phyloP scores from a whole-genome alignment of 2,888 invertebrate genomes.

The Linnaemya tessellans region DNA sequence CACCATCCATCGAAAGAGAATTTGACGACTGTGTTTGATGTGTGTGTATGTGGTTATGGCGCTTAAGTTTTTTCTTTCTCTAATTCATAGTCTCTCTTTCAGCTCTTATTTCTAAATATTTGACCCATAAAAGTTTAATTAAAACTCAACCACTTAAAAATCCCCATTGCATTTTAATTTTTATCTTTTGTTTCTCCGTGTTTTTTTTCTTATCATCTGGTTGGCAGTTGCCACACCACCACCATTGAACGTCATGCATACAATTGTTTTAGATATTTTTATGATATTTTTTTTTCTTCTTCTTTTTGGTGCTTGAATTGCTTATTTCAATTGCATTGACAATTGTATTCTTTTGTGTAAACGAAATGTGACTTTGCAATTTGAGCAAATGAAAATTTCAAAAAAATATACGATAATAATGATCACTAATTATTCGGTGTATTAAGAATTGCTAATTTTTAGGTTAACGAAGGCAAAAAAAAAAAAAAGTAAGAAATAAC shows the following conservation, averaged over 20 bases:
- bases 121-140: constrained; percentile 47
- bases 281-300: neutral
- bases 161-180: constrained; percentile 53
- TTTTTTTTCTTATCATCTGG: neutral
- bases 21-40: too few relatives aligned
- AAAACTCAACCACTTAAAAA: constrained; percentile 33
- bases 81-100: neutral
- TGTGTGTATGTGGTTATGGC: too few relatives aligned
- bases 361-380: constrained; percentile 31
- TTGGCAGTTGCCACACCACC: neutral
- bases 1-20: too few relatives aligned
- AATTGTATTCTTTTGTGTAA: constrained; percentile 56
- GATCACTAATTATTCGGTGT: constrained; percentile 53
- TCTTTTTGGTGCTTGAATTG: constrained; percentile 46
- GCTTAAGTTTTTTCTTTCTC: too few relatives aligned
- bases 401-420: constrained; percentile 16
- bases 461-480: constrained; percentile 50
- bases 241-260: constrained; percentile 36
- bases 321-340: constrained; percentile 60
- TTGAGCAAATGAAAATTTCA: neutral
- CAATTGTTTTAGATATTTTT: constrained; percentile 41
- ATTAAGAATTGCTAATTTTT: constrained; percentile 61
- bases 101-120: neutral
- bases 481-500: neutral
- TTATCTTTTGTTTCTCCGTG: neutral